A percentile compares a stretch with the other conserved stretches of the same genome.
Conservation (phyloP, 2,888 invertebrate genomes). For the Allolobophora icterica region DNA sequence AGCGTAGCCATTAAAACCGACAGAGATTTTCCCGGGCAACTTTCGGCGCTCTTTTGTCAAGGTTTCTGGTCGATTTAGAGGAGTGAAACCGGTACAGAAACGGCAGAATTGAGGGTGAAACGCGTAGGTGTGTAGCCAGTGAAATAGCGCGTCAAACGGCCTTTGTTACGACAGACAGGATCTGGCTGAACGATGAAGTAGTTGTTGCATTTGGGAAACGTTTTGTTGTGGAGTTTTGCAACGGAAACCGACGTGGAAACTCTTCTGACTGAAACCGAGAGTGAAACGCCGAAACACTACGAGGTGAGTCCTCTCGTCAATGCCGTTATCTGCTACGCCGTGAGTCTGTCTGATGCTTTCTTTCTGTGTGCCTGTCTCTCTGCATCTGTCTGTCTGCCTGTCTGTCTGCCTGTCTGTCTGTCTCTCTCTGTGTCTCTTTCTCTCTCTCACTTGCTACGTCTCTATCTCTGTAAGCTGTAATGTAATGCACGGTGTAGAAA, state of each 20-base stretch:
- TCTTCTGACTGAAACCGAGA: background rate
- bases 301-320: background rate
- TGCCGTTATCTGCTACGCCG: no score
- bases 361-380: background rate
- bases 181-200: no score
- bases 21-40: background rate
- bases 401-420: no score
- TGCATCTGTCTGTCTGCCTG: background rate
- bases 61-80: background rate
- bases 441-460: background rate
- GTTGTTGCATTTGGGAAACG: no score
- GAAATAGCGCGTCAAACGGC: no score
- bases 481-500: no score
- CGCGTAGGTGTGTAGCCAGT: background rate
- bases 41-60: background rate
- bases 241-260: no score
- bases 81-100: background rate
- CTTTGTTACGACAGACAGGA: no score
- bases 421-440: no score
- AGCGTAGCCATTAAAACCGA: background rate
- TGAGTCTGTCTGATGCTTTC: background rate
- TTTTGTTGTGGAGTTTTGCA: no score
- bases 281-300: background rate
- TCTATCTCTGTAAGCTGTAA: background rate
- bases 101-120: background rate